Conservation (phyloP, 2,113 vertebrate genomes). For the Greenwoodochromis staneri region DNA sequence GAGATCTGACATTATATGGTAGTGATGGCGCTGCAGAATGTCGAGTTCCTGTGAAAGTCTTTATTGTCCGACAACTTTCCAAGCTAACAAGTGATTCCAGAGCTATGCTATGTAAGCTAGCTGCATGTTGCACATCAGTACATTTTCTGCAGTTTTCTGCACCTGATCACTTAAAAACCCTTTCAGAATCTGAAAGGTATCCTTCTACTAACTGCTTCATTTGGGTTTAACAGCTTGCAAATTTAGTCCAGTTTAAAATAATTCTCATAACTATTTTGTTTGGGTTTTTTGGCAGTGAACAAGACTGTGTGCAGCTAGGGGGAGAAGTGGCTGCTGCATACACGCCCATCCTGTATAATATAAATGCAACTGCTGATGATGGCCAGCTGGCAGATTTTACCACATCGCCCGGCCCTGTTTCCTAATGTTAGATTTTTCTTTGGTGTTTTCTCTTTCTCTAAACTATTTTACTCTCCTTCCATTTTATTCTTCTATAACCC, state of each 20-base stretch:
- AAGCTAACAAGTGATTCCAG: not conserved
- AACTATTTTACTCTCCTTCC: not conserved
- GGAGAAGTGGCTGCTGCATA: accelerated
- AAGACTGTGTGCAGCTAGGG: not conserved
- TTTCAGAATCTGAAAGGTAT: not conserved
- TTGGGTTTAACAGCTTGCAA: not conserved
- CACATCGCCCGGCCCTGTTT: not conserved
- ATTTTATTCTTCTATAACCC: not conserved
- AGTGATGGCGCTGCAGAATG: accelerated
- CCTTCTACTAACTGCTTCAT: not conserved
- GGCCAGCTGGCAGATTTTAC: not conserved
- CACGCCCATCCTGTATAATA: not conserved
- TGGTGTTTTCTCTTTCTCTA: not conserved
- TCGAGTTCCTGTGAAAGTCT: not conserved
- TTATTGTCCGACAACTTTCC: not conserved
- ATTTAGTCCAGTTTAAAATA: not conserved
- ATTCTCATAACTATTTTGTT: not conserved
- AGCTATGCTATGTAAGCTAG: not conserved
- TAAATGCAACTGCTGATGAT: not conserved
- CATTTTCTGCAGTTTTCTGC: not conserved
- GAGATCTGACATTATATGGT: not conserved
- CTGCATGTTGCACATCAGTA: not conserved
- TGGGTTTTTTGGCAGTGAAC: accelerated
- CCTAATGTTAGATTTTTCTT: not conserved
- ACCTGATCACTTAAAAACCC: not conserved